Percentiles rank a stretch among this genome's conserved stretches.
These are phyloP conservation scores for Lasioglossum zephyrum DNA, from an alignment of 2,888 invertebrate species.

Conservation along the genomic window DNA sequence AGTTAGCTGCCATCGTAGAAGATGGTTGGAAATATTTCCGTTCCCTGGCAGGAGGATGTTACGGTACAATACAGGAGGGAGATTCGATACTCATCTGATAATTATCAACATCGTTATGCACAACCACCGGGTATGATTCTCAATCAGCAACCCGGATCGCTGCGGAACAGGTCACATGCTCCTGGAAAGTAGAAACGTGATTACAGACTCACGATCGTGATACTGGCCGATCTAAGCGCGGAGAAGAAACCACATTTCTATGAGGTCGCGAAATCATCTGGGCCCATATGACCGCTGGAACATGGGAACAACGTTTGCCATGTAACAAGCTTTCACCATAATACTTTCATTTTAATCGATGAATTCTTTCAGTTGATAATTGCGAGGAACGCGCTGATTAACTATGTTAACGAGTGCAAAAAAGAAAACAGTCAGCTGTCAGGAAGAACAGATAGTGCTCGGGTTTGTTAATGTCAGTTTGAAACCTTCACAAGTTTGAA, in stretches of 20 bases:
- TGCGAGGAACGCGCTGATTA: background rate
- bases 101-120: slow-evolving; percentile 68
- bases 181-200: slow-evolving; percentile 9
- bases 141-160: slow-evolving; percentile 66
- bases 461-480: background rate
- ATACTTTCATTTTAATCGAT: background rate
- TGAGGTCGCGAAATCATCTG: background rate
- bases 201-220: slow-evolving; percentile 19
- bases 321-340: background rate
- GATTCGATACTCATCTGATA: slow-evolving; percentile 55
- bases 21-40: background rate
- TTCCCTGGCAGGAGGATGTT: background rate
- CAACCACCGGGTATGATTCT: slow-evolving; percentile 33
- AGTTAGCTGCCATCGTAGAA: background rate
- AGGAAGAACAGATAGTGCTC: background rate
- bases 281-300: background rate
- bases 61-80: background rate
- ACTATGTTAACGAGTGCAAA: background rate
- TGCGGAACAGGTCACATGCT: background rate
- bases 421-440: background rate
- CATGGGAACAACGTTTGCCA: background rate
- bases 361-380: background rate
- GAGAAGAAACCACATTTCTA: background rate
- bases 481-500: background rate
- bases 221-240: background rate